Conservation (phyloP, 2,888 invertebrate genomes). For the Gryllus longicercus region DNA sequence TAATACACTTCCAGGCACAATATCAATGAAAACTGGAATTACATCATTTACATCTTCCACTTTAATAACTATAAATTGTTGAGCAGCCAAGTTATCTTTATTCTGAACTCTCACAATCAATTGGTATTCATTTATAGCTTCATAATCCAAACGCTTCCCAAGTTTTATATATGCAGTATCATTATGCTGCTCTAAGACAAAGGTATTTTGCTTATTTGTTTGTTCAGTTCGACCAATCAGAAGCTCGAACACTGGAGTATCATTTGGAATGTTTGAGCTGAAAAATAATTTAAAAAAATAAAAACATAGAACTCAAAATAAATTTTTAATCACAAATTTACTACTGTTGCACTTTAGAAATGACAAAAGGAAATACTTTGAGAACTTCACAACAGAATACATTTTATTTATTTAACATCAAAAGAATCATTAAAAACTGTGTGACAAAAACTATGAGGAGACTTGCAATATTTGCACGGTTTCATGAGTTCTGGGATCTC, state of each 20-base stretch:
- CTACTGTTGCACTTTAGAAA: too few relatives aligned
- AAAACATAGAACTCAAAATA: too few relatives aligned
- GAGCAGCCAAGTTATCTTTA: conserved; percentile 73
- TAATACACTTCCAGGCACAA: conserved; percentile 74
- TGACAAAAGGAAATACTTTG: too few relatives aligned
- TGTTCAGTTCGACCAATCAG: conserved; percentile 80
- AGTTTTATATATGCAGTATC: conserved; percentile 71
- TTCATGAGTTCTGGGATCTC: too few relatives aligned
- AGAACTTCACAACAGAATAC: too few relatives aligned
- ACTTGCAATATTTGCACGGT: too few relatives aligned
- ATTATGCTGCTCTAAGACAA: conserved; percentile 50
- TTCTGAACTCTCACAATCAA: conserved; percentile 80
- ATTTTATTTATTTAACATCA: too few relatives aligned
- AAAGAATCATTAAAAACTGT: too few relatives aligned
- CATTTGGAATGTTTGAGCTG: conserved; percentile 73
- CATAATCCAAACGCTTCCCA: conserved; percentile 75
- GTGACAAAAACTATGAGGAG: too few relatives aligned
- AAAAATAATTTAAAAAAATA: conserved; percentile 36
- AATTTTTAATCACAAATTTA: too few relatives aligned
- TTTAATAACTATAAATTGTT: conserved; percentile 53
- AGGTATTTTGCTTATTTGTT: conserved; percentile 78
- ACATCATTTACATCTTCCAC: conserved; percentile 88
- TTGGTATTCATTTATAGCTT: conserved; percentile 77
- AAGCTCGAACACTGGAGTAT: conserved; percentile 66
- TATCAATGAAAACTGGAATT: conserved; percentile 70